These are phyloP conservation scores for Ypsolopha sequella DNA, from an alignment of 2,888 invertebrate genomes.

Conservation along the genomic window DNA sequence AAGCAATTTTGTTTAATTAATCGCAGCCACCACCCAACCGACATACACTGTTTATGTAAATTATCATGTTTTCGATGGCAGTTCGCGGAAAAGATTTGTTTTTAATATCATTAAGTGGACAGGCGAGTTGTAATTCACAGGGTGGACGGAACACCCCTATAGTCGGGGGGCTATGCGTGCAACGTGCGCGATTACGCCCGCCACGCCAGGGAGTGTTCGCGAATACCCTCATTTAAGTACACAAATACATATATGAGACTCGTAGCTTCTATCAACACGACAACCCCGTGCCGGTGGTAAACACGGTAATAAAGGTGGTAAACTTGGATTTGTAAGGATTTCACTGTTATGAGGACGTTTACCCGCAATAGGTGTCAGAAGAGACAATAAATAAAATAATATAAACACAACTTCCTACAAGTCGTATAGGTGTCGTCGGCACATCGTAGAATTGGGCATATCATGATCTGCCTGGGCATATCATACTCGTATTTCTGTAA, in stretches of 20 bases:
- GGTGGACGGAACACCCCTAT: conserved; percentile 13
- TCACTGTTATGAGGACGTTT: not conserved
- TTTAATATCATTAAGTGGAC: conserved; percentile 45
- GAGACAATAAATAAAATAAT: not conserved
- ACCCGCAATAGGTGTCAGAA: not conserved
- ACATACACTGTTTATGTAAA: not conserved
- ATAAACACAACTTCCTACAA: not conserved
- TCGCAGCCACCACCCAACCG: conserved; percentile 2
- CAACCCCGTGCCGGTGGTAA: not conserved
- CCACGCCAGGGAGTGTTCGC: conserved; percentile 27
- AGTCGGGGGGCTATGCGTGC: conserved; percentile 23
- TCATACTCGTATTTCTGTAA: no score
- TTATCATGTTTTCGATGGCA: conserved; percentile 13
- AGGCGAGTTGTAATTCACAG: conserved; percentile 30
- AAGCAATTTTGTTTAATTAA: conserved; percentile 4
- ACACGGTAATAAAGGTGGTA: not conserved
- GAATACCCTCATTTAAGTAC: conserved; percentile 17
- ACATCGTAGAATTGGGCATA: no score
- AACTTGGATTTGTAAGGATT: not conserved
- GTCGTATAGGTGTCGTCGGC: no score
- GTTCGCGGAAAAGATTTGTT: conserved; percentile 44
- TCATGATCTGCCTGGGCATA: no score
- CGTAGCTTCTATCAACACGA: conserved; percentile 2
- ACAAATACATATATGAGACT: conserved; percentile 5
- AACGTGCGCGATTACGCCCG: conserved; percentile 20